These are phyloP conservation scores for Chiridota heheva DNA, from an alignment of 35 echinoderm and acorn worm genomes.

Conservation along the genomic window DNA sequence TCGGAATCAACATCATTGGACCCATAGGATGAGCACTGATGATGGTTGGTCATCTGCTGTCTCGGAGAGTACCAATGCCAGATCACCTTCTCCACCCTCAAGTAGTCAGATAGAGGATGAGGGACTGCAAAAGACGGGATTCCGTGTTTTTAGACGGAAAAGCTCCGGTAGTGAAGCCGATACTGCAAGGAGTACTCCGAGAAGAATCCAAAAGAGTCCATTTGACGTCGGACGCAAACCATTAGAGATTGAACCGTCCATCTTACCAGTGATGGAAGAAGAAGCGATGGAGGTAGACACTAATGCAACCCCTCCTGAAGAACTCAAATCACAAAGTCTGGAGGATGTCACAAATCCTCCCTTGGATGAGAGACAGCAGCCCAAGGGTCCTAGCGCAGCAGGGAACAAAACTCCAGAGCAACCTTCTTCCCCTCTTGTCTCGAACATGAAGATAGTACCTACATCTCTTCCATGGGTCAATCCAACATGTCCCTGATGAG, in stretches of 20 bases:
- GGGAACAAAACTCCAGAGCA: too few species aligned
- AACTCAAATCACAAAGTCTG: too few species aligned
- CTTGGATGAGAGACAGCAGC: too few species aligned
- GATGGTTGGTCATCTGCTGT: conserved; percentile 37
- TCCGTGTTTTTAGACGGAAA: not conserved
- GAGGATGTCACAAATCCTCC: too few species aligned
- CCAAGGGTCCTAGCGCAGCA: too few species aligned
- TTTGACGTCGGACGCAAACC: not conserved
- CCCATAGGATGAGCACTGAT: conserved; percentile 55
- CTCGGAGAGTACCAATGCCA: conserved; percentile 25
- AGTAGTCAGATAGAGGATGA: conserved; percentile 41
- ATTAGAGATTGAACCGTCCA: conserved; percentile 39
- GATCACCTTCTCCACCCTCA: conserved; percentile 40
- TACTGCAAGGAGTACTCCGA: not conserved
- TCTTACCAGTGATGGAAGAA: conserved; percentile 42
- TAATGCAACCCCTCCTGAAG: too few species aligned
- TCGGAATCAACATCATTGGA: conserved; percentile 16
- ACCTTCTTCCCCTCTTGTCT: not conserved
- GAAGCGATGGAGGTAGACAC: too few species aligned
- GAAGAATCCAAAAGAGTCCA: conserved; percentile 16
- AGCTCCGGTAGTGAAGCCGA: not conserved
- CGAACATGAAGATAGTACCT: conserved; percentile 8
- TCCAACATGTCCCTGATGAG: conserved; percentile 29
- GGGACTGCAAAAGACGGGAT: not conserved
- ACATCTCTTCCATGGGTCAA: conserved; percentile 11